Evolutionary conservation across 64 coral and sea anemone genomes (phyloP), one percentile per base, ranked within the genome.

Genomic region (Montipora capricornis): DNA sequence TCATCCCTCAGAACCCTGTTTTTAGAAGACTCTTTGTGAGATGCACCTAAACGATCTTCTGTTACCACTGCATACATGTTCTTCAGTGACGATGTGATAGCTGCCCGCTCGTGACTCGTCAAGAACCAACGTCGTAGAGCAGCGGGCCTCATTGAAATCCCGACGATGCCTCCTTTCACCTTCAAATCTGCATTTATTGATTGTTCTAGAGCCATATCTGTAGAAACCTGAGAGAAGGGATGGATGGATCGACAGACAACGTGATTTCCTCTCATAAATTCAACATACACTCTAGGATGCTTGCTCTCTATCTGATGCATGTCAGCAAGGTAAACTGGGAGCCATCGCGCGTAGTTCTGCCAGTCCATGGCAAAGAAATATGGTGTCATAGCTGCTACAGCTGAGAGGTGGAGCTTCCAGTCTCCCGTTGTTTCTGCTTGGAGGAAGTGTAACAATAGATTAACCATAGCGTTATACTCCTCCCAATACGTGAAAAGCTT

Each of bases 1-100:
- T 95, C 94, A 80, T 95, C 94, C 6, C 87, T 84, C 9, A 3
- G 6, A 5, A 95, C 62, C 8, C 93, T 84, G n/a, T 79, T 95
- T 17, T 12, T 2, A 7, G 61, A 73, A 0, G 89, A 19, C 15
- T 95, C 81, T 24, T 24, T 91, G 78, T 95, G 94, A 29, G 83
- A 8, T 37, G 49, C 71, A 15, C 59, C 80, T 76, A 62, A 8
- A 20, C 68, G 20, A 77, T 89, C 60, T 50, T 70, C 84, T 47
- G 53, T 52, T 13, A 70, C 45, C 50, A 88, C 16, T 13, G 82
- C 91, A 68, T 80, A 93, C 82, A 88, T 80, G 37, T 24, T 26
- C 26, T 26, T 26, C 26, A 26, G 26, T 26, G 52, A 55, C 9
- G 52, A 55, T 55, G 52, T 55, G 52, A 55, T 55, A 55, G 52